These are phyloP conservation scores for Meriones unguiculatus DNA, from an alignment of 2,113 vertebrate species.

Conservation along the genomic window DNA sequence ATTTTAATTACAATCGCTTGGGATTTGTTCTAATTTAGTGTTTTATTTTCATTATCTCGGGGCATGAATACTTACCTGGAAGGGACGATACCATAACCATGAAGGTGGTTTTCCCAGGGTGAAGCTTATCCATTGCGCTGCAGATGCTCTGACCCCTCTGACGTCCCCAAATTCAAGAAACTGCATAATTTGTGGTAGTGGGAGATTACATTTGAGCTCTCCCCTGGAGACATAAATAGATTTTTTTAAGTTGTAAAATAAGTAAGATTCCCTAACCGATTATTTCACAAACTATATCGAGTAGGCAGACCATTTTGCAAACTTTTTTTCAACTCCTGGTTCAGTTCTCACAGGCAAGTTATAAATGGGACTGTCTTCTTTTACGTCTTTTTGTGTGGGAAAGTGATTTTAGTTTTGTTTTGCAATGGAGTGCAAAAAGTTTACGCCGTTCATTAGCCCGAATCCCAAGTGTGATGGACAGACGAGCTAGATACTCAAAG, in stretches of 20 bases:
- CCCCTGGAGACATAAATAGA: not conserved
- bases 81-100: not conserved
- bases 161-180: no score
- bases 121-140: not conserved
- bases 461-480: not conserved
- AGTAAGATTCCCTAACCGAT: not conserved
- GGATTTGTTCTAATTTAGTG: not conserved
- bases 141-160: not conserved
- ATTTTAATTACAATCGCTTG: constrained; percentile 23
- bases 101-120: not conserved
- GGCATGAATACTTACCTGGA: not conserved
- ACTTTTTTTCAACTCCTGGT: constrained; percentile 37
- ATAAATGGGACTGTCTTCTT: not conserved
- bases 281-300: not conserved
- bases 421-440: not conserved
- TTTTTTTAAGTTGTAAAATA: not conserved
- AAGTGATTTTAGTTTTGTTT: not conserved
- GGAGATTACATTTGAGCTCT: no score
- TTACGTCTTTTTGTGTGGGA: not conserved
- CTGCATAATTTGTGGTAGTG: not conserved
- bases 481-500: not conserved
- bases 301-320: not conserved
- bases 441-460: constrained; percentile 18
- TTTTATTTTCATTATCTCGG: not conserved
- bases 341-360: not conserved